Percentiles rank a stretch among this genome's conserved stretches.
phyloP scores from a whole-genome alignment of 2,797 vertebrate genomes.

The Sebastolobus alascanus region DNA sequence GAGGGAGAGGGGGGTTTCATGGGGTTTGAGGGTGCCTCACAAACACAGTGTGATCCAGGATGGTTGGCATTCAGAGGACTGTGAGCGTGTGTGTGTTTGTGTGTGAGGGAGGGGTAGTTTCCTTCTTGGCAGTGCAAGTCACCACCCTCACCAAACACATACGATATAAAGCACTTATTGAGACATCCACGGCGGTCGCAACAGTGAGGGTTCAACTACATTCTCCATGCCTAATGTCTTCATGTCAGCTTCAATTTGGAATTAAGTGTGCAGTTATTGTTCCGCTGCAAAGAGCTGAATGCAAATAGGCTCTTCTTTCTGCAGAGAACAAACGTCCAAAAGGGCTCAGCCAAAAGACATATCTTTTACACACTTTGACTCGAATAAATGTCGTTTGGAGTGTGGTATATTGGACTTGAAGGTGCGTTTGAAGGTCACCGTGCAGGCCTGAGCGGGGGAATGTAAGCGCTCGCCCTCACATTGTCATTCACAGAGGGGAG shows the following conservation, averaged over 20 bases:
- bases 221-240: conserved; percentile 77
- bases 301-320: conserved; percentile 55
- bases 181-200: conserved; percentile 82
- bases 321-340: conserved; percentile 46
- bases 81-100: conserved; percentile 22
- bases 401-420: conserved; percentile 56
- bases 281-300: conserved; percentile 60
- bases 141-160: conserved; percentile 66
- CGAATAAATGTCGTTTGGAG: conserved; percentile 45
- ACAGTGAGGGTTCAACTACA: conserved; percentile 77
- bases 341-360: conserved; percentile 46
- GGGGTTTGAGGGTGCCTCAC: conserved; percentile 43
- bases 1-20: conserved; percentile 18
- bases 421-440: conserved; percentile 63
- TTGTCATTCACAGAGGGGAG: conserved; percentile 71
- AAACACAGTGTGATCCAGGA: conserved; percentile 60
- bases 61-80: conserved; percentile 62
- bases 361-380: conserved; percentile 35
- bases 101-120: conserved; percentile 57
- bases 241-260: conserved; percentile 65
- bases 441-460: conserved; percentile 54
- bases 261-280: conserved; percentile 68
- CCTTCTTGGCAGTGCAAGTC: conserved; percentile 80
- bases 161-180: conserved; percentile 85
- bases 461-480: conserved; percentile 49